These are phyloP conservation scores for Turdus rufiventris DNA, from an alignment of 2,113 vertebrate species.

Conservation along the genomic window DNA sequence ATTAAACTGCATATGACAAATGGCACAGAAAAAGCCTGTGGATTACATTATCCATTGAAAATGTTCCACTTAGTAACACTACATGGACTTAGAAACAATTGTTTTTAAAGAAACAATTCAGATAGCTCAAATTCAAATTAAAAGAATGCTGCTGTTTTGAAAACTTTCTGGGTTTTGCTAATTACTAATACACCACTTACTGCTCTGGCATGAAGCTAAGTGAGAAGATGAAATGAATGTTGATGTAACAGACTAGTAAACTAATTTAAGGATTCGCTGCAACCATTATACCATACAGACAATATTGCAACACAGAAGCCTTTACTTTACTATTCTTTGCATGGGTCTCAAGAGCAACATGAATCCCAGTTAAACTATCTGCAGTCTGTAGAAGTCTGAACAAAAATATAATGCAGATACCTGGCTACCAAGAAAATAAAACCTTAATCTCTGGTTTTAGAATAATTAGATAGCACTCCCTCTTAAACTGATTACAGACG, in stretches of 20 bases:
- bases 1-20: conserved; percentile 57
- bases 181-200: conserved; percentile 47
- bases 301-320: conserved; percentile 55
- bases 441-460: conserved; percentile 35
- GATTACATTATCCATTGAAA: conserved; percentile 52
- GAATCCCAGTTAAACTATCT: conserved; percentile 74
- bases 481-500: conserved; percentile 1
- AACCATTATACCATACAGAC: conserved; percentile 19
- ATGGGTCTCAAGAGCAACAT: conserved; percentile 67
- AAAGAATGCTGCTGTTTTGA: conserved; percentile 45
- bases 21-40: conserved; percentile 34
- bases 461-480: not conserved
- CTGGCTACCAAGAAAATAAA: conserved; percentile 9
- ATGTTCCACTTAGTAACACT: conserved; percentile 47
- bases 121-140: conserved; percentile 57
- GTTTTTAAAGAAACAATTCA: conserved; percentile 31
- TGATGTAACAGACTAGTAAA: conserved; percentile 65
- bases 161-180: conserved; percentile 55
- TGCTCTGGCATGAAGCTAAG: conserved; percentile 60
- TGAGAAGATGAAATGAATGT: conserved; percentile 69
- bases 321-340: conserved; percentile 57
- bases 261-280: conserved; percentile 68
- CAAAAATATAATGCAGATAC: conserved; percentile 38
- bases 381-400: conserved; percentile 51
- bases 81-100: conserved; percentile 49